Conservation (phyloP, 2,113 vertebrate genomes). For the Petrocephalus zakoni region DNA sequence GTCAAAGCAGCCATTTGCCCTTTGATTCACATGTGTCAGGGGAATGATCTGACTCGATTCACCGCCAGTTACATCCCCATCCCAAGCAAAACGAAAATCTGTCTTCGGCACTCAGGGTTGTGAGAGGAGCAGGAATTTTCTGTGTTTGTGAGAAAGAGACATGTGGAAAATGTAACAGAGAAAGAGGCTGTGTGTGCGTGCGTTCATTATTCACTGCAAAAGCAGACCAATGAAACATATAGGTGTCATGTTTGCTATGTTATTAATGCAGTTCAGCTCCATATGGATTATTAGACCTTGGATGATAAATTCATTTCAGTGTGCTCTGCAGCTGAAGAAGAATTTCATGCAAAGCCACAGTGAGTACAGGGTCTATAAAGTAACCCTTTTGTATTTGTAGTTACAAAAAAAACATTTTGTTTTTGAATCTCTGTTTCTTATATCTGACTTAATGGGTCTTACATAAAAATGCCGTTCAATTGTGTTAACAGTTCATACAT, state of each 20-base stretch:
- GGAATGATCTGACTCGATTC: neutral
- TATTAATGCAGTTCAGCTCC: neutral
- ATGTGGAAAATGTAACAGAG: neutral
- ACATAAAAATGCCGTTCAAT: neutral
- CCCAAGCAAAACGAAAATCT: neutral
- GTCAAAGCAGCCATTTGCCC: neutral
- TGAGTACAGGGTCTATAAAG: neutral
- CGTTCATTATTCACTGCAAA: neutral
- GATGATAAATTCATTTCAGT: neutral
- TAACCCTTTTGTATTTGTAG: neutral
- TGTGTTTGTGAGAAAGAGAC: neutral
- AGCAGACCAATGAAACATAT: neutral
- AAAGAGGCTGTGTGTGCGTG: neutral
- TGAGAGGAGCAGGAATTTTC: neutral
- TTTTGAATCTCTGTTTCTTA: neutral
- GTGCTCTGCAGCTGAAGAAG: neutral
- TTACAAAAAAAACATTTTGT: neutral
- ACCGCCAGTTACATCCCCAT: neutral
- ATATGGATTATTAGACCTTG: neutral
- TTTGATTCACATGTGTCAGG: slow-evolving; percentile 3
- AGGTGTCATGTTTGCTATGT: neutral
- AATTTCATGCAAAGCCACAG: neutral
- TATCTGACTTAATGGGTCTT: neutral
- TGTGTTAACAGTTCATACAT: neutral
- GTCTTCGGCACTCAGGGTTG: neutral